Evolutionary conservation across 2,888 invertebrate genomes (phyloP).

Genomic region (Apodemia hepburni): DNA sequence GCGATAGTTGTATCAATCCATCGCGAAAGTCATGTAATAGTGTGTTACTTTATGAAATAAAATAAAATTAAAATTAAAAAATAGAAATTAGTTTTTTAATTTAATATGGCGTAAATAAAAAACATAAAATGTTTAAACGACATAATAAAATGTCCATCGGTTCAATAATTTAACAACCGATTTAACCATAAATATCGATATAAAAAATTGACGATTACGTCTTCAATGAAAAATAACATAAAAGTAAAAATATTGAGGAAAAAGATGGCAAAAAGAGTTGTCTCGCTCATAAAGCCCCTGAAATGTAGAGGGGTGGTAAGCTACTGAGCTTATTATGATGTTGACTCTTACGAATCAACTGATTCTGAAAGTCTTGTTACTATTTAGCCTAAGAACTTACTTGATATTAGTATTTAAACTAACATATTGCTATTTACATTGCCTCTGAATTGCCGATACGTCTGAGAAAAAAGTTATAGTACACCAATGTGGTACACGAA

Average conservation of each 20-base stretch:
- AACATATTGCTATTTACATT: too few species aligned
- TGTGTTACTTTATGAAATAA: too few species aligned
- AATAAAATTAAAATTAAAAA: too few species aligned
- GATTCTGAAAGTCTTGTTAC: too few species aligned
- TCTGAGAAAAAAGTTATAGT: too few species aligned
- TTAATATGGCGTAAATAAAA: neutral
- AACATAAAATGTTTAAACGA: neutral
- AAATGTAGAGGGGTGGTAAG: neutral
- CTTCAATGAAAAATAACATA: slow-evolving; percentile 9
- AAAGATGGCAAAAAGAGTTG: slow-evolving; percentile 10
- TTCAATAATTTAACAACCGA: neutral
- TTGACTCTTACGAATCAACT: neutral
- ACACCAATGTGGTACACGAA: too few species aligned
- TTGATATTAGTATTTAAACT: too few species aligned
- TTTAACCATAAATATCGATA: neutral
- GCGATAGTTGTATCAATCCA: too few species aligned
- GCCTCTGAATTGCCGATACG: too few species aligned
- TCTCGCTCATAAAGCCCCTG: neutral
- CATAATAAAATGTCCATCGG: neutral
- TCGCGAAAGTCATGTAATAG: too few species aligned
- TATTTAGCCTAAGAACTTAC: too few species aligned
- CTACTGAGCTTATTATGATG: neutral
- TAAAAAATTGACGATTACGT: neutral
- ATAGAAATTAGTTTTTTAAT: too few species aligned
- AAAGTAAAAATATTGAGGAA: slow-evolving; percentile 14